Evolutionary conservation across 2,797 vertebrate species (phyloP).

Genomic region (Xenops minutus): DNA sequence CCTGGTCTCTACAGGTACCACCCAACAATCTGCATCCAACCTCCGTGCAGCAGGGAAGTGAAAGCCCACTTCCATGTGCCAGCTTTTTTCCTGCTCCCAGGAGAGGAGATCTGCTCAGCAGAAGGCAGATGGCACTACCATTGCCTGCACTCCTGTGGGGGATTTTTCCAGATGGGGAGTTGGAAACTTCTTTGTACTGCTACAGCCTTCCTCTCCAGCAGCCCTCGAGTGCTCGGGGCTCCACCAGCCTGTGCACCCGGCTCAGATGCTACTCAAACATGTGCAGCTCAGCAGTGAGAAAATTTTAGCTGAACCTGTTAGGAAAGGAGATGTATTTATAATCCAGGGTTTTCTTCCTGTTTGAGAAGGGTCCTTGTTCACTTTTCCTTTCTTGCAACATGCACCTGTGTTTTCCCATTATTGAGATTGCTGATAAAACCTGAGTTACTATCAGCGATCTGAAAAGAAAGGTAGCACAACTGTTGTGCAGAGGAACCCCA

Average conservation of each 20-base stretch:
- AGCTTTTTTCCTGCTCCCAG: conserved; percentile 5
- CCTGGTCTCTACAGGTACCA: not conserved
- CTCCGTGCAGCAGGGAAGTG: not conserved
- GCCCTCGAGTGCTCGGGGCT: not conserved
- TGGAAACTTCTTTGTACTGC: conserved; percentile 42
- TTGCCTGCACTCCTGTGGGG: conserved; percentile 37
- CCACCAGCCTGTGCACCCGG: not conserved
- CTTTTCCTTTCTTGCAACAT: not conserved
- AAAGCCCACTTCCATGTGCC: conserved; percentile 40
- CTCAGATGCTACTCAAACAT: not conserved
- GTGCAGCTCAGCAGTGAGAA: not conserved
- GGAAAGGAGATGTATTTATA: not conserved
- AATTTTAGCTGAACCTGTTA: not conserved
- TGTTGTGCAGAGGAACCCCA: not conserved
- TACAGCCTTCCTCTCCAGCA: conserved; percentile 17
- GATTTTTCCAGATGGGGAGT: conserved; percentile 54
- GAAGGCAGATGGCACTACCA: conserved; percentile 22
- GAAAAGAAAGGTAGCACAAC: not conserved
- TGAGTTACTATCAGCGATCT: not conserved
- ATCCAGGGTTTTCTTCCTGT: not conserved
- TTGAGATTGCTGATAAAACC: not conserved
- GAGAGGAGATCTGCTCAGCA: not conserved
- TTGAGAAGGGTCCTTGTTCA: not conserved
- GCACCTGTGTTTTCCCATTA: not conserved
- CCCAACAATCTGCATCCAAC: not conserved